A percentile compares a stretch with the other conserved stretches of the same genome.
These are phyloP conservation scores for Embiotoca jacksoni DNA, from an alignment of 2,113 vertebrate species.

Conservation along the genomic window DNA sequence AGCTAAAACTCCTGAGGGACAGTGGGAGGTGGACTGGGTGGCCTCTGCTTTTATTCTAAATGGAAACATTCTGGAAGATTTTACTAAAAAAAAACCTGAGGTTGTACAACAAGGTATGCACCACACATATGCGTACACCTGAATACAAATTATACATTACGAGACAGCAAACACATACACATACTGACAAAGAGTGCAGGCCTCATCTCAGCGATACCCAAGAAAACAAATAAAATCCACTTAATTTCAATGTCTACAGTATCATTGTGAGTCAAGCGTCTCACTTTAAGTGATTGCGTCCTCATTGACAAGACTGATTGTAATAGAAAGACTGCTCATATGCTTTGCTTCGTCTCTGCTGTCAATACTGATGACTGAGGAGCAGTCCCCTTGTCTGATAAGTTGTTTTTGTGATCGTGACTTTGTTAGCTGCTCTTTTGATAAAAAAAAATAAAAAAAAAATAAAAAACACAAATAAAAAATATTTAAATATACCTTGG, in stretches of 20 bases:
- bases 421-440: neutral
- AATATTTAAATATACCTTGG: slow-evolving; percentile 33
- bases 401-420: neutral
- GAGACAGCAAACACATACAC: neutral
- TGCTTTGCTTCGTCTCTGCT: slow-evolving; percentile 25
- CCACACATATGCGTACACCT: slow-evolving; percentile 5
- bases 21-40: neutral
- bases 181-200: neutral
- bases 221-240: slow-evolving; percentile 14
- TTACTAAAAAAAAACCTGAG: neutral
- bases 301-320: slow-evolving; percentile 22
- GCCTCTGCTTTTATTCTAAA: neutral
- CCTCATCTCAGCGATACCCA: neutral
- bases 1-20: slow-evolving; percentile 37
- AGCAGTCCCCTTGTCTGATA: neutral
- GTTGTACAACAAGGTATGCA: neutral
- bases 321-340: slow-evolving; percentile 49
- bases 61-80: slow-evolving; percentile 8
- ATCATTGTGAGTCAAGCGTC: slow-evolving; percentile 12
- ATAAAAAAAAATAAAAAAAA: neutral
- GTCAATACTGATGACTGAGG: slow-evolving; percentile 25
- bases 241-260: slow-evolving; percentile 45
- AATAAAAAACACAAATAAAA: slow-evolving; percentile 27
- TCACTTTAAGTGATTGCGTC: slow-evolving; percentile 31
- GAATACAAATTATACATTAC: slow-evolving; percentile 9